Base-by-base conservation (phyloP, 2,113 vertebrate species). In the Oriolus oriolus region DNA sequence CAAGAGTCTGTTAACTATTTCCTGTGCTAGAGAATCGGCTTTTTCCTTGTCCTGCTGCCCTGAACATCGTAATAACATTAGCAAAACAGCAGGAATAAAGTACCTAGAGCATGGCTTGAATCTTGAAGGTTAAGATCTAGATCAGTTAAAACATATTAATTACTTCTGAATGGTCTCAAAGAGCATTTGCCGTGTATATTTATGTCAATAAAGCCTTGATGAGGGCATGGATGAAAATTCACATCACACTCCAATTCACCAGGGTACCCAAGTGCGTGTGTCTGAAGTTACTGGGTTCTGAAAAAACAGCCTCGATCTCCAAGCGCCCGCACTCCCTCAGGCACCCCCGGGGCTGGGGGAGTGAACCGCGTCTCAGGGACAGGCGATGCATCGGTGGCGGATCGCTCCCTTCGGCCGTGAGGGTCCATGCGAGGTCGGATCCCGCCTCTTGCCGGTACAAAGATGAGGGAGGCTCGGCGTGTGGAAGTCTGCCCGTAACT, bases 71-170 rank as follows among this genome's bases (percentile, higher is more conserved):
- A 88, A 83, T 68, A 87, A 20, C 79, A 69, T 90, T 79, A 93
- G 81, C 78, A 19, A 93, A 76, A 93, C 87, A 87, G 91, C 81
- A 61, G 74, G 59, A 65, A 37, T 85, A 54, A 83, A 85, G 91
- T 45, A 91, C 83, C 79, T 64, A 35, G 80, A 94, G 83, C 86
- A 35, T 13, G 73, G 83, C 65, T 92, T 50, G 84, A 49, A 37
- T 71, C 91, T 84, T 18, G 60, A 60, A 85, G 95, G 79, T 94
- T 88, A 94, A 81, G 90, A 64, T 88, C 92, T 86, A 82, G 92
- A 89, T 84, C 92, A 57, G 92, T 94, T 96, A 96, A 94, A 95
- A 92, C 47, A 12, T 30, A 86, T 95, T 92, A 94, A 95, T 93
- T 86, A 89, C 92, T 68, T 81, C 88, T 93, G 93, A 92, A 78